Evolutionary conservation across 2,888 invertebrate species (phyloP), one percentile per base, ranked within the genome.

Genomic region (Microdon myrmicae): DNA sequence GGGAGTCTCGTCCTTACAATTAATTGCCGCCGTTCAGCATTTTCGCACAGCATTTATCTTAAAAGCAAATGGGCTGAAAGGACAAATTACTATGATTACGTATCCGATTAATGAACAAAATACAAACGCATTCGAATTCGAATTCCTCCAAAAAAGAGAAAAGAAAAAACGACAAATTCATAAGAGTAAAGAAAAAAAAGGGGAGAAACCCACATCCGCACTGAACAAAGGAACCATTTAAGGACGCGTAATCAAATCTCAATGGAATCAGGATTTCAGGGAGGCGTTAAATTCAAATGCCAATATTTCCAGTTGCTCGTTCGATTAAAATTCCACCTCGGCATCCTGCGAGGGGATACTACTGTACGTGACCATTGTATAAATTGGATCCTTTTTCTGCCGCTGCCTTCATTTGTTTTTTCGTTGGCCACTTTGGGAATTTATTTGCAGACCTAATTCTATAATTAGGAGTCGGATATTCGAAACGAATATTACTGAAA

Each of bases 31-130:
- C 35, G 47, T 64, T 64, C 34, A 56, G 47, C 47, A 56, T 56
- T 64, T 64, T 64, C 56, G 41, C 64, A 64, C 56, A 64, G 41
- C 51, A 64, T 64, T 56, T 64, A 47, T 64, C 64, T 56, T 22
- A 23, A 32, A 19, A 49, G 41, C 22, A 64, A 64, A 64, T 56
- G 41, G 45, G 41, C 45, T 43, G 47, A 56, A 56, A 64, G 45
- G 64, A 64, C 47, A 56, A 64, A 64, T 56, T 34, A 56, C 51
- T 32, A 37, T 28, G 56, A 64, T 56, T 56, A 64, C 51, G 35
- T 35, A 28, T 38, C 23, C 31, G 20, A 47, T 25, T 43, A 54
- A 60, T 55, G 56, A 51, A 64, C 39, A 51, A 51, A 32, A 61
- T n/a, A n/a, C 43, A 43, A 48, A 60, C 60, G 48, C 31, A 54